Evolutionary conservation across 1,140 invertebrate species (phyloP), one percentile per base, ranked within the genome.

Genomic region (Rhopalosiphum padi): DNA sequence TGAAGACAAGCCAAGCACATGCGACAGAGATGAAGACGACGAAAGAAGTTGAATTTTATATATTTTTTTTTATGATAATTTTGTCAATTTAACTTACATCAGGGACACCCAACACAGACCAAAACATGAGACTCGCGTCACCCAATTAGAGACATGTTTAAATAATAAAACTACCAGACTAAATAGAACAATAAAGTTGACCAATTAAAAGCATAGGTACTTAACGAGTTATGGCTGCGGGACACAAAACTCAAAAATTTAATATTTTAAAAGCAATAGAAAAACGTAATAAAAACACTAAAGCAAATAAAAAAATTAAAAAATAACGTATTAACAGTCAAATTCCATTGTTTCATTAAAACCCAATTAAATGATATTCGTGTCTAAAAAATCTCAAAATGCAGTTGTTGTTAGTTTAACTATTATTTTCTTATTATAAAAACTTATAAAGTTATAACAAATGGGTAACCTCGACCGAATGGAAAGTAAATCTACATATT

Each of bases 161-260:
- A 55, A 90, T 41, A 90, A 90, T 41, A 55, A 55, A 55, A 55
- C 88, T 37, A 60, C 37, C n/a, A 55, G 51, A 60, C 87, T 53
- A 55, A 55, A 89, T 53, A 53, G 87, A 89, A 55, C 51, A 89
- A 55, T 89, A 55, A 37, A 89, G 48, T 51, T 51, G 48, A 55
- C 48, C 87, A 89, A 89, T 89, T 89, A 89, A 53, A 89, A 89
- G 18, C 11, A 55, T 55, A 55, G 87, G 87, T 55, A 89, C 87
- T 89, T 85, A 53, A 53, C 48, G 11, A 87, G 25, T 21, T 7
- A 48, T 18, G 4, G 43, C 86, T 30, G 30, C 43, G 86, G 86
- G 86, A 51, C 25, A 41, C 37, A 30, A n/a, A 86, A 86, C n/a
- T 51, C 86, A 2, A 51, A 88, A 88, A 88, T 88, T n/a, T 43